Conservation (phyloP, 2,888 invertebrate species). For the Tridacna gigas region DNA sequence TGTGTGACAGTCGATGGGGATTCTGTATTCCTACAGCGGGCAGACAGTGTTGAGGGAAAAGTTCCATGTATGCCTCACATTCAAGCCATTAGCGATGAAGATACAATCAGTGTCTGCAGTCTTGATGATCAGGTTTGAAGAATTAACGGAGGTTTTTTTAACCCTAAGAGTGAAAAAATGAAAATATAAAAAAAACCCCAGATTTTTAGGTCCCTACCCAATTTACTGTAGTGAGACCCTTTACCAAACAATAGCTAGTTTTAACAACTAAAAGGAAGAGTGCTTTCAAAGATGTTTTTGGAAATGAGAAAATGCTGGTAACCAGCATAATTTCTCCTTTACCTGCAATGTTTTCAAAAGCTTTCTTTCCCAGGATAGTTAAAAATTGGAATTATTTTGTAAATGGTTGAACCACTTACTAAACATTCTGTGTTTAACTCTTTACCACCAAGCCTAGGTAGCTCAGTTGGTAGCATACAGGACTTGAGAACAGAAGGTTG, state of each 20-base stretch:
- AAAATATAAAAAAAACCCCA: no score
- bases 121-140: slow-evolving; percentile 40
- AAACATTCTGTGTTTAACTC: no score
- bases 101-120: slow-evolving; percentile 45
- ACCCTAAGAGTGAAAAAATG: no score
- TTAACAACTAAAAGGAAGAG: background rate
- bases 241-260: background rate
- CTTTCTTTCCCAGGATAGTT: no score
- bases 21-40: slow-evolving; percentile 40
- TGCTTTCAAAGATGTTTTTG: background rate
- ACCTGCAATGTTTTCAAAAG: no score
- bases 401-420: no score
- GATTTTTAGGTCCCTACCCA: no score
- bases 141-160: no score
- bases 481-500: background rate
- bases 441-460: background rate
- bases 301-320: background rate
- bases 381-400: no score
- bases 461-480: background rate
- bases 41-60: slow-evolving; percentile 47
- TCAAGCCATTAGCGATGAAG: slow-evolving; percentile 28
- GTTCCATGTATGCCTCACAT: background rate
- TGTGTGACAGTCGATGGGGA: slow-evolving; percentile 52
- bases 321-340: no score
- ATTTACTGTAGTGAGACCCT: no score